phyloP scores from a whole-genome alignment of 2,888 invertebrate genomes.

The Tolmerus cingulatus region DNA sequence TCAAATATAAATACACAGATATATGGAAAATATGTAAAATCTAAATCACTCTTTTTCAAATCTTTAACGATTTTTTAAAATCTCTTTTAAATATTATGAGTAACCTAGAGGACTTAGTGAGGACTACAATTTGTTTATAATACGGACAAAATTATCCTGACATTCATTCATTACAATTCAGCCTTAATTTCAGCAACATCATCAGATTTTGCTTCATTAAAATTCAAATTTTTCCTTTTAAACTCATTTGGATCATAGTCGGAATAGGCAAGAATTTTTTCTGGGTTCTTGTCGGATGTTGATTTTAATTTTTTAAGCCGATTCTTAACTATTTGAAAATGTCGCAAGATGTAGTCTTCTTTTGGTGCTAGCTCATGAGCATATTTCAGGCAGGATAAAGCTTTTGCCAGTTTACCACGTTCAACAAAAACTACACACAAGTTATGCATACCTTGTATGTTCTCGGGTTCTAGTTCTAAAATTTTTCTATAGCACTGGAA shows the following conservation, averaged over 20 bases:
- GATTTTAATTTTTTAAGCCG: conserved; percentile 58
- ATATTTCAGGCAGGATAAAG: conserved; percentile 83
- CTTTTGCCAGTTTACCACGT: conserved; percentile 82
- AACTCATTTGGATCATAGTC: conserved; percentile 62
- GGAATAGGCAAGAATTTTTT: conserved; percentile 59
- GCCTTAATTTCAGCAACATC: background rate
- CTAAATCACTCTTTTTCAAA: background rate
- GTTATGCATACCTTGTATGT: conserved; percentile 94
- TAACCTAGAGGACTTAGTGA: conserved; percentile 3
- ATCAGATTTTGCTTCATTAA: background rate
- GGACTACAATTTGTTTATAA: background rate
- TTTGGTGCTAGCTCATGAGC: conserved; percentile 85
- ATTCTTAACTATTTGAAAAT: conserved; percentile 81
- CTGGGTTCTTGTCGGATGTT: conserved; percentile 58
- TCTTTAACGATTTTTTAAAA: background rate
- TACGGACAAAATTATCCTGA: background rate
- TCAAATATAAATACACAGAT: background rate
- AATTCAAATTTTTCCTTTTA: background rate
- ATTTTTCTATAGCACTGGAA: conserved; percentile 89
- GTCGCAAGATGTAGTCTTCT: conserved; percentile 90
- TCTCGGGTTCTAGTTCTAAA: conserved; percentile 84
- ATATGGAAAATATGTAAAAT: conserved; percentile 8
- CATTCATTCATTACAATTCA: background rate
- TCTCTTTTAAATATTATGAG: background rate
- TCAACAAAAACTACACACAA: conserved; percentile 96